Conservation (phyloP, 2,888 invertebrate genomes). For the Busseola fusca region DNA sequence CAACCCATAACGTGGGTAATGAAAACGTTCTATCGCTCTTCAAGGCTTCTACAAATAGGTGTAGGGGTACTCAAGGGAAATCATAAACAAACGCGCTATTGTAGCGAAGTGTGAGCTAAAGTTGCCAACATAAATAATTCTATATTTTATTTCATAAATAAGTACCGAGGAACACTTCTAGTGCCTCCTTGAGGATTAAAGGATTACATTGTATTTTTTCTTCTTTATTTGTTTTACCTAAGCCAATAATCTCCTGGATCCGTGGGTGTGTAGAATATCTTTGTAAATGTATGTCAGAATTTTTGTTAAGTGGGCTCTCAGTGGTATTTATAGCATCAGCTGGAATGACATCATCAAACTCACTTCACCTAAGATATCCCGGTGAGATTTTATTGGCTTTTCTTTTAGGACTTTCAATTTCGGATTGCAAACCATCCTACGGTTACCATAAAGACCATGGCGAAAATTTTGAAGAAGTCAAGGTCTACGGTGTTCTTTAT, state of each 20-base stretch:
- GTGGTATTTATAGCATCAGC: no score
- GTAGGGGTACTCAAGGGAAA: slow-evolving; percentile 62
- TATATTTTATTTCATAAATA: slow-evolving; percentile 63
- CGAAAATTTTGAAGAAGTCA: neutral
- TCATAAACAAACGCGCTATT: slow-evolving; percentile 64
- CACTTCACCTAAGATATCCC: neutral
- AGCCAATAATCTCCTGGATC: slow-evolving; percentile 3
- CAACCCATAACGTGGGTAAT: slow-evolving; percentile 61
- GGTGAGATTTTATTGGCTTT: neutral
- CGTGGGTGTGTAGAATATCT: slow-evolving; percentile 11
- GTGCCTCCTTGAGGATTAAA: slow-evolving; percentile 58
- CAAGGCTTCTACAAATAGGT: slow-evolving; percentile 66
- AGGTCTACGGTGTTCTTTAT: neutral
- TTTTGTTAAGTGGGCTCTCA: neutral
- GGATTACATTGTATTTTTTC: slow-evolving; percentile 52
- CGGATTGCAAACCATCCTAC: neutral
- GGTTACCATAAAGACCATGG: neutral
- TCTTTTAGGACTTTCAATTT: neutral
- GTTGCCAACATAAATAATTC: slow-evolving; percentile 63
- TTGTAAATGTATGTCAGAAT: neutral
- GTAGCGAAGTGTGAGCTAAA: slow-evolving; percentile 64
- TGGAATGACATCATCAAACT: no score
- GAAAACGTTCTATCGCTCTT: slow-evolving; percentile 64
- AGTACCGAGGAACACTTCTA: slow-evolving; percentile 53
- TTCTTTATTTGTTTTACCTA: slow-evolving; percentile 44